Evolutionary conservation across 1,140 invertebrate genomes (phyloP).

Genomic region (Platyura marginata): DNA sequence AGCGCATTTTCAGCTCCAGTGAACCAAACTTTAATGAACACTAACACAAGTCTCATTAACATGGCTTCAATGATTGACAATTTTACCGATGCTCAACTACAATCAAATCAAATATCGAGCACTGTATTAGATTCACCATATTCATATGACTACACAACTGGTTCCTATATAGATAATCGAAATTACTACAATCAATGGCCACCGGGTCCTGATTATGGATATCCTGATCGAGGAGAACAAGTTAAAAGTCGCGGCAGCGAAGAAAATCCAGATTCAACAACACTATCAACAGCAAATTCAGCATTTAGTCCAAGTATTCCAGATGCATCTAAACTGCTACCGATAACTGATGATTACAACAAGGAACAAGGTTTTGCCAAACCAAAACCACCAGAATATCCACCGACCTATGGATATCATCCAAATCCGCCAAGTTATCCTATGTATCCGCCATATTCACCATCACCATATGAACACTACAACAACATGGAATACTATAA

Average conservation of each 20-base stretch:
- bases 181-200: slow-evolving; percentile 21
- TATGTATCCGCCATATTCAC: slow-evolving; percentile 20
- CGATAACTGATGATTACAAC: slow-evolving; percentile 14
- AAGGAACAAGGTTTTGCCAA: slow-evolving; percentile 16
- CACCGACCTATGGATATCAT: slow-evolving; percentile 4
- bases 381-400: slow-evolving; percentile 23
- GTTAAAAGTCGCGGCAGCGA: slow-evolving; percentile 21
- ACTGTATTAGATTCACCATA: slow-evolving; percentile 58
- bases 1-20: slow-evolving; percentile 3
- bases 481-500: slow-evolving; percentile 26
- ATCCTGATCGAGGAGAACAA: slow-evolving; percentile 8
- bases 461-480: slow-evolving; percentile 19
- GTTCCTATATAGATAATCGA: slow-evolving; percentile 22
- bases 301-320: slow-evolving; percentile 12
- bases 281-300: slow-evolving; percentile 13
- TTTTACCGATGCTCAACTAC: slow-evolving; percentile 51
- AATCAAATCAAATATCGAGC: slow-evolving; percentile 64
- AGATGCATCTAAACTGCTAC: slow-evolving; percentile 4
- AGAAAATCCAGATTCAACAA: slow-evolving; percentile 23
- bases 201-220: slow-evolving; percentile 3
- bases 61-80: slow-evolving; percentile 56
- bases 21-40: slow-evolving; percentile 15
- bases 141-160: slow-evolving; percentile 40
- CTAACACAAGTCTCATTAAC: slow-evolving; percentile 38
- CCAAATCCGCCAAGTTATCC: slow-evolving; percentile 10